These are phyloP conservation scores for Falco rusticolus DNA, from an alignment of 2,797 vertebrate species.

Conservation along the genomic window DNA sequence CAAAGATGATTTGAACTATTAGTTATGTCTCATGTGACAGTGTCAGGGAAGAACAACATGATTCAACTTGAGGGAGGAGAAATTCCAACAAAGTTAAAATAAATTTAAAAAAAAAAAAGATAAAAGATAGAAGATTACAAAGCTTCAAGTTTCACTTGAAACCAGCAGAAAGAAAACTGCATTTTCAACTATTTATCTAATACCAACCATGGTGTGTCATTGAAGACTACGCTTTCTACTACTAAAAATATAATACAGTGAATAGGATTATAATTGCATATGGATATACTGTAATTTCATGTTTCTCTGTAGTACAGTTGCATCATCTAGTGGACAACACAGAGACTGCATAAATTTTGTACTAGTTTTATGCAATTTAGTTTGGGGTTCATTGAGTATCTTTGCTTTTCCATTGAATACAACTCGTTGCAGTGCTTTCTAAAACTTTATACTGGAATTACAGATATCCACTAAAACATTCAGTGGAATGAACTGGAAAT, in stretches of 20 bases:
- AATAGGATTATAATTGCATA: background rate
- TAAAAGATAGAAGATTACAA: background rate
- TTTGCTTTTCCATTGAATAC: background rate
- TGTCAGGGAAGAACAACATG: background rate
- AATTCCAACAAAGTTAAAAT: background rate
- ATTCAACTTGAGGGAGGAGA: background rate
- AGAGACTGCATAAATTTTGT: background rate
- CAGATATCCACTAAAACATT: background rate
- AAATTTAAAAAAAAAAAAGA: background rate
- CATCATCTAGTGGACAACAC: constrained; percentile 58
- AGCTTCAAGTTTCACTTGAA: background rate
- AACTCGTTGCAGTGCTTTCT: background rate
- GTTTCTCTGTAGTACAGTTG: constrained; percentile 16
- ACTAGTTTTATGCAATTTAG: background rate
- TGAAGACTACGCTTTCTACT: background rate
- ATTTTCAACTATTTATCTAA: background rate
- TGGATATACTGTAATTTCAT: background rate
- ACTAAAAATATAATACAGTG: background rate
- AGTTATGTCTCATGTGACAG: background rate
- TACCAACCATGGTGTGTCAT: rapidly evolving
- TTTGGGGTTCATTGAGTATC: background rate
- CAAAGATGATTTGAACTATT: background rate
- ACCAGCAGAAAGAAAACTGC: background rate
- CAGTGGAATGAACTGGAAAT: background rate
- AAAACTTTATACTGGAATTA: background rate